Percentiles rank a stretch among this genome's conserved stretches.
These are phyloP conservation scores for Perccottus glenii DNA, from an alignment of 2,113 vertebrate genomes.

Conservation along the genomic window DNA sequence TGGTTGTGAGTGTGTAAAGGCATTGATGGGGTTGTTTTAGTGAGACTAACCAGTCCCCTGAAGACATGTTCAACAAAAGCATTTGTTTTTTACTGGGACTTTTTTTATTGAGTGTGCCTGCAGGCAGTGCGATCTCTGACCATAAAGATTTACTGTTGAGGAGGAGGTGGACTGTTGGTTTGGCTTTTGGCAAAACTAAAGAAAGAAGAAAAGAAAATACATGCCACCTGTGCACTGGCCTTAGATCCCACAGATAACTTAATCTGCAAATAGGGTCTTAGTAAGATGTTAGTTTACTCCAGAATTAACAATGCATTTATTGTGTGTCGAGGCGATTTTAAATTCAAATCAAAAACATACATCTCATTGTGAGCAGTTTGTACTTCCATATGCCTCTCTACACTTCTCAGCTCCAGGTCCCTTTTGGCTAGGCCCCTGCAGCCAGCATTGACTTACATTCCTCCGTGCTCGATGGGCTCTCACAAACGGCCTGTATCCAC, in stretches of 20 bases:
- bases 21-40: conserved; percentile 14
- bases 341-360: conserved; percentile 7
- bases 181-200: conserved; percentile 10
- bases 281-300: conserved; percentile 5
- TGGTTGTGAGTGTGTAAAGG: conserved; percentile 7
- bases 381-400: conserved; percentile 12
- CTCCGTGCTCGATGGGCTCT: conserved; percentile 54
- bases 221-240: not conserved
- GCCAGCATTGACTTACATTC: conserved; percentile 56
- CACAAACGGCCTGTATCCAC: conserved; percentile 66
- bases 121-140: conserved; percentile 40
- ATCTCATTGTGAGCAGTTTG: conserved; percentile 17
- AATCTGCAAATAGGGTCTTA: conserved; percentile 24
- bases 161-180: conserved; percentile 8
- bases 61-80: conserved; percentile 39
- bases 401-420: conserved; percentile 11
- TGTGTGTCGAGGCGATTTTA: conserved; percentile 13
- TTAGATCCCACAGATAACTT: not conserved
- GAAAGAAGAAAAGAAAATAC: not conserved
- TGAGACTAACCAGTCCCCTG: conserved; percentile 19
- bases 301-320: conserved; percentile 30
- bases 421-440: conserved; percentile 51
- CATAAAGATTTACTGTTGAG: conserved; percentile 43
- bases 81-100: conserved; percentile 39
- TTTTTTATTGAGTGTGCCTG: conserved; percentile 44